Conservation (phyloP, 2,888 invertebrate genomes). For the Drosophila greeni region DNA sequence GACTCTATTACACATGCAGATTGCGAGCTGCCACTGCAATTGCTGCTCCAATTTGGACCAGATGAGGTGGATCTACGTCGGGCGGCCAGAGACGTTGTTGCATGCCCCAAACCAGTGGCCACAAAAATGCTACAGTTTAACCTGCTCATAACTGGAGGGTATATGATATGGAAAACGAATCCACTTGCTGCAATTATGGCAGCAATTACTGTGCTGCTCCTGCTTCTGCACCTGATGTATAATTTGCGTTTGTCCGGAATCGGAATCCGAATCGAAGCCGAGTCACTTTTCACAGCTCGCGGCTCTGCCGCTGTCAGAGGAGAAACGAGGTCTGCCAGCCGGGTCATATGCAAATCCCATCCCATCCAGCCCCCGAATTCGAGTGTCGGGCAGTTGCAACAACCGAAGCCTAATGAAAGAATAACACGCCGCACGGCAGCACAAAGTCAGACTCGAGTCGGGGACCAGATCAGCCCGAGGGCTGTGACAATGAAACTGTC, state of each 20-base stretch:
- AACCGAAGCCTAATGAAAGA: conserved; percentile 65
- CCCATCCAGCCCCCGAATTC: conserved; percentile 27
- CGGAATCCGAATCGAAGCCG: conserved; percentile 34
- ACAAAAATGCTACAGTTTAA: conserved; percentile 61
- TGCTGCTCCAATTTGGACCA: conserved; percentile 51
- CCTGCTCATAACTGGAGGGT: conserved; percentile 73
- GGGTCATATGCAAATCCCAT: conserved; percentile 34
- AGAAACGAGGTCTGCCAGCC: conserved; percentile 36
- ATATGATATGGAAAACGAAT: conserved; percentile 63
- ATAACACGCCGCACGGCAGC: conserved; percentile 63
- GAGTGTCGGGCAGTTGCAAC: conserved; percentile 46
- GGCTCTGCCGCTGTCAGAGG: conserved; percentile 50
- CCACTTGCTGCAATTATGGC: conserved; percentile 66
- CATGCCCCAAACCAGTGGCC: conserved; percentile 50
- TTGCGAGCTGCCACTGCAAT: conserved; percentile 51
- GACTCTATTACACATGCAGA: conserved; percentile 70
- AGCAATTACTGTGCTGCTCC: conserved; percentile 50
- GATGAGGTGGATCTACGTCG: conserved; percentile 26
- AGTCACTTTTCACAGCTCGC: conserved; percentile 74
- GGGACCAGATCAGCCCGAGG: conserved; percentile 34
- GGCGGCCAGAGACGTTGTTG: conserved; percentile 46
- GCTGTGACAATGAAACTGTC: conserved; percentile 26
- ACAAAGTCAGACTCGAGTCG: conserved; percentile 25
- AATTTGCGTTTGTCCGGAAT: conserved; percentile 62
- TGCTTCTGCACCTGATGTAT: conserved; percentile 65